Evolutionary conservation across 2,888 invertebrate genomes (phyloP), one percentile per base, ranked within the genome.

Genomic region (Trichogramma dendrolimi): DNA sequence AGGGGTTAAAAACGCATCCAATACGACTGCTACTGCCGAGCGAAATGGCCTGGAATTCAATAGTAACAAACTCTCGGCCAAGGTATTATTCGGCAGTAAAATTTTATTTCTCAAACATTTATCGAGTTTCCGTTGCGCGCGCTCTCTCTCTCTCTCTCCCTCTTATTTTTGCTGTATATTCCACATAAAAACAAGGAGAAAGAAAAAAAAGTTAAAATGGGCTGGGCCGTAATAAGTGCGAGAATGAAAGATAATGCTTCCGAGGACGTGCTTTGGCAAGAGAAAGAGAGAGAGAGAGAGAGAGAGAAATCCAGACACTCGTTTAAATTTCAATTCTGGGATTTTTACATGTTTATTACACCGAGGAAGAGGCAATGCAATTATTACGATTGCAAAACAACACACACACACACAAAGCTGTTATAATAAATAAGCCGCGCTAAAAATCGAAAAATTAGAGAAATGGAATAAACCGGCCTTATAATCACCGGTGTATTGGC

Each of bases 51-150:
- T 62, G 69, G 70, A 76, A 78, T 78, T 78, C 77, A 78, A 78
- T 78, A 77, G 75, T 72, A 72, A 74, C 76, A 75, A 76, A 76
- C 73, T 71, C 73, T 48, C 27, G 48, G 11, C 48, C 68, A 67
- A 66, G 71, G 73, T 75, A 76, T 77, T 78, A 76, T 75, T 75
- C 73, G 73, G 73, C 72, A 75, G 73, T 78, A 77, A 78, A 78
- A 78, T 78, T 78, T 78, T 78, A 78, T 78, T 77, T 74, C 70
- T 65, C 71, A 71, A 73, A 74, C 76, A 77, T 78, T 77, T 77
- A 76, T 76, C 72, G 73, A 70, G 27, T 27, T 27, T 27, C 27
- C 66, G 67, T 69, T 62, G 64, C 64, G 70, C 68, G 68, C 27
- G 1, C 14, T 1, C 14, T 14, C 14, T 14, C 14, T 14, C 27